Base-by-base conservation (phyloP, 35 echinoderm and acorn worm species). In the Strongylocentrotus purpuratus region DNA sequence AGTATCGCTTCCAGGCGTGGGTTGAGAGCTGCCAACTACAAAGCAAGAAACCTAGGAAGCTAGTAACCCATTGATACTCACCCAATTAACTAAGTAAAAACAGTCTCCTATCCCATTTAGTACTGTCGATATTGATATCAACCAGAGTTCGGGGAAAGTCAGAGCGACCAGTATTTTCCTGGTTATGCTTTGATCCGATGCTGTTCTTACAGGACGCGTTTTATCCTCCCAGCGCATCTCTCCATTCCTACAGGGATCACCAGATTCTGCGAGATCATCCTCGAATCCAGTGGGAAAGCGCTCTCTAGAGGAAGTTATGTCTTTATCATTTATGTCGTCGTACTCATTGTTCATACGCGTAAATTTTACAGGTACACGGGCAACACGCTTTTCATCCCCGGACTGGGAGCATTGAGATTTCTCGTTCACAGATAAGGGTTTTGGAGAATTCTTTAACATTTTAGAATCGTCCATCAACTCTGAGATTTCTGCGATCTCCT, bases 11-110 rank as follows among this genome's bases (percentile, higher is more conserved):
- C 50, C 50, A 55, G 1, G 1, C 15, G 50, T 11, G 15, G 50
- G 50, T 0, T 55, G 50, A 55, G 50, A 10, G 50, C 8, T 55
- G 9, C 50, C 50, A 10, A 41, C 35, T 41, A 41, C 35, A 41
- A 41, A 41, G 35, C 35, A 41, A 41, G 0, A 41, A 41, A 41
- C 35, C 35, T 41, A 41, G 35, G 35, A 41, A 41, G 35, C 35
- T 41, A 41, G 35, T 41, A 1, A 41, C 35, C 35, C 35, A 41
- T 41, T n/a, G 12, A 78, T 78, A 78, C 65, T 45, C 20, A 89
- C 87, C 87, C 20, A 45, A 46, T 89, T 89, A 7, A 89, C 33
- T 45, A 89, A 89, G 45, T 89, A 89, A 89, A 89, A 89, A 45
- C 87, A 89, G 13, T 89, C 87, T 89, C 87, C 87, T 5, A 89